A percentile compares a stretch with the other conserved stretches of the same genome.
phyloP scores from a whole-genome alignment of 2,113 vertebrate genomes.

The Falcunculus frontatus region DNA sequence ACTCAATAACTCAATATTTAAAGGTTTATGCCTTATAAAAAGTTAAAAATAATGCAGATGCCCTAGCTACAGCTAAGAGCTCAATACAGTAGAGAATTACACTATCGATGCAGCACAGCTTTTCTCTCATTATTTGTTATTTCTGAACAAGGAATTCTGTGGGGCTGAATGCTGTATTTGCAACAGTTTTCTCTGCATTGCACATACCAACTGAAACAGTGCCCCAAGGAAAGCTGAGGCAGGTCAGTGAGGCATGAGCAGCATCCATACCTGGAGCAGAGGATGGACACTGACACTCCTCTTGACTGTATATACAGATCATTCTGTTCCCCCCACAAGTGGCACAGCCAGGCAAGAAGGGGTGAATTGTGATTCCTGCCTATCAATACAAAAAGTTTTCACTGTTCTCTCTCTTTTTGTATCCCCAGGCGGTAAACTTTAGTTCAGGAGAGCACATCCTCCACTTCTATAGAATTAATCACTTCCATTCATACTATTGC shows the following conservation, averaged over 20 bases:
- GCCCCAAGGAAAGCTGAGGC: background rate
- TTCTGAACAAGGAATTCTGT: background rate
- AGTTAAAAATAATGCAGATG: background rate
- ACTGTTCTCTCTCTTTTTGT: background rate
- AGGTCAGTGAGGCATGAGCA: background rate
- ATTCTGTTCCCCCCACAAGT: background rate
- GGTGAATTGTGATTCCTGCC: background rate
- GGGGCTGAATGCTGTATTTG: background rate
- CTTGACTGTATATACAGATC: background rate
- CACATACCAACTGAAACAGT: background rate
- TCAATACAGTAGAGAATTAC: background rate
- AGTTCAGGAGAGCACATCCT: background rate
- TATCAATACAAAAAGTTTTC: background rate
- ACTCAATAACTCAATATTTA: background rate
- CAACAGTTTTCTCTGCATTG: background rate
- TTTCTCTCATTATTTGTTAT: background rate
- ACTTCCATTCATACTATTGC: background rate
- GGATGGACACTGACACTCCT: background rate
- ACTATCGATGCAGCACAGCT: rapidly evolving
- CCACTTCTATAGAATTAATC: background rate
- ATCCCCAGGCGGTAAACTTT: background rate
- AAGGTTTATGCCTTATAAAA: background rate
- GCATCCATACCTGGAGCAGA: background rate
- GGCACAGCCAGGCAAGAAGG: background rate
- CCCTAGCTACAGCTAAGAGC: background rate